Conservation (phyloP, 2,888 invertebrate genomes). For the Drosophila siamana region DNA sequence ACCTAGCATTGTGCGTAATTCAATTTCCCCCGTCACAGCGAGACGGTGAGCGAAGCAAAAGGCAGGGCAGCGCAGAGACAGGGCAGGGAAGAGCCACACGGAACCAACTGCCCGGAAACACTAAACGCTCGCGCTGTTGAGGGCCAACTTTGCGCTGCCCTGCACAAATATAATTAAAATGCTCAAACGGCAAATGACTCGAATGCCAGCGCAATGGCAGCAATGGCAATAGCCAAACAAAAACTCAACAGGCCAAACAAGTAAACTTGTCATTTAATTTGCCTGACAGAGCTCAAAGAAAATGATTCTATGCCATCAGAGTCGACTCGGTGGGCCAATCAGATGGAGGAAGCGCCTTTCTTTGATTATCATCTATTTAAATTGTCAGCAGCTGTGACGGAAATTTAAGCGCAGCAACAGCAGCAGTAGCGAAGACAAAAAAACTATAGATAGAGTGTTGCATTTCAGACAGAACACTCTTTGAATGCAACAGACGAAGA, state of each 20-base stretch:
- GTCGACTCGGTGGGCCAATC: conserved; percentile 29
- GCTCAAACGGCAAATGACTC: conserved; percentile 59
- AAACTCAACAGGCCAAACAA: conserved; percentile 40
- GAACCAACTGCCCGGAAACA: conserved; percentile 71
- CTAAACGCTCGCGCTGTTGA: conserved; percentile 50
- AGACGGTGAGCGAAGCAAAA: too few species aligned
- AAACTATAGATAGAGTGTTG: conserved; percentile 14
- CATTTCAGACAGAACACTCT: conserved; percentile 27
- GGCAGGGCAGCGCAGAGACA: background rate
- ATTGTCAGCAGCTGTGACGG: conserved; percentile 26
- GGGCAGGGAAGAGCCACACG: background rate
- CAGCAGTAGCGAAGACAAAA: background rate
- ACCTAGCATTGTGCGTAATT: conserved; percentile 70
- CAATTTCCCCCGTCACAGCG: conserved; percentile 41
- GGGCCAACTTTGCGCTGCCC: conserved; percentile 55
- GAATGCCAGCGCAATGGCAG: conserved; percentile 45
- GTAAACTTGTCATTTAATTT: conserved; percentile 76
- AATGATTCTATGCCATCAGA: conserved; percentile 33
- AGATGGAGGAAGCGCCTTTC: conserved; percentile 21
- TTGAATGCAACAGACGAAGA: background rate
- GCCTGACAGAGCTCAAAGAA: conserved; percentile 58
- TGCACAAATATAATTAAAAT: conserved; percentile 79
- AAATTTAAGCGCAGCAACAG: conserved; percentile 45
- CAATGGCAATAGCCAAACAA: conserved; percentile 19
- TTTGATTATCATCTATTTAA: conserved; percentile 46